Percentiles rank a stretch among this genome's conserved stretches.
These are phyloP conservation scores for Machimus atricapillus DNA, from an alignment of 2,888 invertebrate genomes.

Conservation along the genomic window DNA sequence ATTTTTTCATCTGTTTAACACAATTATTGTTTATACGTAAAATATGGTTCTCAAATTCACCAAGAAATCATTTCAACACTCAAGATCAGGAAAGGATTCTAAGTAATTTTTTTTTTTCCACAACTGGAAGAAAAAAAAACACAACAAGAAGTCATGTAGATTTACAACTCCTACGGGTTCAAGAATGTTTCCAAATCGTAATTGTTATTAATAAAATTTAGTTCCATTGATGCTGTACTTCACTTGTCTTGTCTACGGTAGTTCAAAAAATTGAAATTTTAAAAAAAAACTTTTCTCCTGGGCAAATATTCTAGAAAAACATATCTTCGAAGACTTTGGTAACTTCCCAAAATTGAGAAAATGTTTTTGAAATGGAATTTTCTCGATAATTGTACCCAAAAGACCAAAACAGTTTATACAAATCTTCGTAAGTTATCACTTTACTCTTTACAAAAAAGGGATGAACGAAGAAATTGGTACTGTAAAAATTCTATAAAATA, in stretches of 20 bases:
- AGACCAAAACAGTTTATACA: not conserved
- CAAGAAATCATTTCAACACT: not conserved
- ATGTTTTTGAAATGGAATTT: not conserved
- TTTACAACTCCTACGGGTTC: not conserved
- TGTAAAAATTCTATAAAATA: not conserved
- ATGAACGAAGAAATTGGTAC: not conserved
- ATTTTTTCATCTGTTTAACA: not conserved
- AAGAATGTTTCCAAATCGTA: not conserved
- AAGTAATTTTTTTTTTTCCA: not conserved
- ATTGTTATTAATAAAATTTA: not conserved
- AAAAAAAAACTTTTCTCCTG: not conserved
- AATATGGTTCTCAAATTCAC: not conserved
- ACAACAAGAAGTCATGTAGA: not conserved
- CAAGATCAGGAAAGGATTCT: not conserved
- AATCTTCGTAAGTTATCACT: not conserved
- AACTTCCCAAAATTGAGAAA: not conserved
- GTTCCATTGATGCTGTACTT: not conserved
- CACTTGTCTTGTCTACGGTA: not conserved
- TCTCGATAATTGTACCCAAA: not conserved
- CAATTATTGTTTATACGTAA: not conserved
- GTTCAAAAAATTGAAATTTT: not conserved
- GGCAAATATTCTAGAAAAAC: not conserved
- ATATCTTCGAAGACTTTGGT: not conserved
- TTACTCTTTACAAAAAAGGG: not conserved
- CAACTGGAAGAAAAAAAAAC: not conserved